Evolutionary conservation across 2,888 invertebrate species (phyloP), one percentile per base, ranked within the genome.

Genomic region (Lasioglossum leucozonium): DNA sequence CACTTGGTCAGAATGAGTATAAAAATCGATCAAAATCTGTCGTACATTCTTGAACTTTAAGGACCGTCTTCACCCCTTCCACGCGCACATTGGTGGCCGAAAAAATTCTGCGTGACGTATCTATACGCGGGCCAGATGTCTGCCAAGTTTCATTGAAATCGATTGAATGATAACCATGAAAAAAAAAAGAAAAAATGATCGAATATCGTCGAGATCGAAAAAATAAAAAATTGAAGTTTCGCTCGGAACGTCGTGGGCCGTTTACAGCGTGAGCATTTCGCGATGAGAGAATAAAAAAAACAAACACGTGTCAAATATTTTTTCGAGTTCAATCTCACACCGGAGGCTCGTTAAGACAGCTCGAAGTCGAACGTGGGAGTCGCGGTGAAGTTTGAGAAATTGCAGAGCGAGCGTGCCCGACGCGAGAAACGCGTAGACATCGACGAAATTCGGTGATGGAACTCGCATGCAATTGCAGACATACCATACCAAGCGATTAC

Each of bases 401-500:
- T 65, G 73, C 69, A 13, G 22, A 82, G 77, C 26, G 77, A 74
- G 62, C 13, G 67, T 26, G 81, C 18, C 58, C 76, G 58, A 58
- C n/a, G 4, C 55, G 55, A 47, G 37, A 34, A 67, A 34, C 67
- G 34, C n/a, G 47, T 76, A 69, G 55, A 72, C 55, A 37, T 62
- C 71, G 62, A 82, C 77, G 51, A 65, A 40, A 73, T 42, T 82
- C 69, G 80, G 81, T 84, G 88, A 85, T 77, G 55, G 72, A 58
- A 87, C 76, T 87, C 86, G 91, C 95, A 94, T 95, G 95, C 95
- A 94, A 85, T 90, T 93, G 94, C 95, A 92, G 93, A 94, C 94
- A 94, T 93, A 94, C 94, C 94, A 94, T 91, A 91, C 92, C 92
- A 95, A 95, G 95, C 94, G 93, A 93, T 94, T 95, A 95, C 95